A percentile compares a stretch with the other conserved stretches of the same genome.
Conservation (phyloP, 2,888 invertebrate species). For the Apomyelois bistriatella region DNA sequence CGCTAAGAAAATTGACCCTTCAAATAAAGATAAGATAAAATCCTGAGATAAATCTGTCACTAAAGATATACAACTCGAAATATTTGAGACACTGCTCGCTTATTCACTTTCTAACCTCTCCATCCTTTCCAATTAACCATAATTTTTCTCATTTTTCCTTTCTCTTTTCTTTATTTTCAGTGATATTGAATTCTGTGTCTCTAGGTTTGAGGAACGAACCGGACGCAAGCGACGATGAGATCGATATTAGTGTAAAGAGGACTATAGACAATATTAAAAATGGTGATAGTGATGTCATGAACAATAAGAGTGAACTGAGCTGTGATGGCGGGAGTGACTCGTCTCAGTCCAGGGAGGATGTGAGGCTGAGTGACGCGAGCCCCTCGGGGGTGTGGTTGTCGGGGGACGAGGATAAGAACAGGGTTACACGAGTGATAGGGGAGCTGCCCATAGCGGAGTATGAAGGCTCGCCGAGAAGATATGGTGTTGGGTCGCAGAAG, state of each 20-base stretch:
- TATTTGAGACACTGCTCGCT: no score
- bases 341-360: conserved; percentile 55
- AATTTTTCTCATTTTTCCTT: conserved; percentile 47
- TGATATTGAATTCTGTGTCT: conserved; percentile 78
- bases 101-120: no score
- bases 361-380: conserved; percentile 53
- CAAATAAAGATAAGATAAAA: no score
- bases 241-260: conserved; percentile 72
- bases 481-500: conserved; percentile 87
- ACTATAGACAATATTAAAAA: conserved; percentile 76
- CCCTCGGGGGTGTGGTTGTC: conserved; percentile 58
- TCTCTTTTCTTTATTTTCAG: conserved; percentile 73
- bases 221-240: conserved; percentile 74
- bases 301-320: conserved; percentile 70
- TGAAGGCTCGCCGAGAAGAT: conserved; percentile 93
- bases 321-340: conserved; percentile 61
- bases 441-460: conserved; percentile 95
- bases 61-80: no score
- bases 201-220: conserved; percentile 77
- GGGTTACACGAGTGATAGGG: conserved; percentile 86
- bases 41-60: no score
- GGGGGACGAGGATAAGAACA: conserved; percentile 59
- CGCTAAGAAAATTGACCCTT: no score
- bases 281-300: conserved; percentile 72
- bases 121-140: no score